phyloP scores from a whole-genome alignment of 2,797 vertebrate genomes.

The Diplodus puntazzo region DNA sequence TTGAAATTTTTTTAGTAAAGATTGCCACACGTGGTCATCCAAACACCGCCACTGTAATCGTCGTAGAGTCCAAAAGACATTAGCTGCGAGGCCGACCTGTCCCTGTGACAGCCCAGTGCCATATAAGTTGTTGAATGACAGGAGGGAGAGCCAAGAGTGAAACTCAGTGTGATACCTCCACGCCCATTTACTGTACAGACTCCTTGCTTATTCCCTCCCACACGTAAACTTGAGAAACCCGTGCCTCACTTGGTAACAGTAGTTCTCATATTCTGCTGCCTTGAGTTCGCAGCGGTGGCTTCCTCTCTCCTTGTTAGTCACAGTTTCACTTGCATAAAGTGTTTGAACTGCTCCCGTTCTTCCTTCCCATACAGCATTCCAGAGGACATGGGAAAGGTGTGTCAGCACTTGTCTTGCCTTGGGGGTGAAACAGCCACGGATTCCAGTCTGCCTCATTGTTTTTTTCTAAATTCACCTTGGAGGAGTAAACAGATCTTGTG shows the following conservation, averaged over 20 bases:
- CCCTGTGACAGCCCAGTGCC: not conserved
- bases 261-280: not conserved
- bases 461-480: not conserved
- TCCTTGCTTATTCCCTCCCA: conserved; percentile 16
- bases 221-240: not conserved
- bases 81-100: not conserved
- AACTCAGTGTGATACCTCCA: conserved; percentile 67
- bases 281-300: no score
- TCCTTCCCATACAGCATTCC: conserved; percentile 55
- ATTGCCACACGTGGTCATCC: not conserved
- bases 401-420: conserved; percentile 48
- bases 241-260: not conserved
- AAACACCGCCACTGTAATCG: not conserved
- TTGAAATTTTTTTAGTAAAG: not conserved
- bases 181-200: conserved; percentile 51
- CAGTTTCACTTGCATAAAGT: not conserved
- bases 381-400: conserved; percentile 48
- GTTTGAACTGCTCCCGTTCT: not conserved
- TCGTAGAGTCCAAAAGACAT: not conserved
- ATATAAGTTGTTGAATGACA: conserved; percentile 46
- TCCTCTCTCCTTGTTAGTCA: not conserved
- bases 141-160: conserved; percentile 28
- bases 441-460: not conserved
- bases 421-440: conserved; percentile 21
- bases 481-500: not conserved